phyloP scores from a whole-genome alignment of 1,140 invertebrate species.

The Dendroctonus valens region DNA sequence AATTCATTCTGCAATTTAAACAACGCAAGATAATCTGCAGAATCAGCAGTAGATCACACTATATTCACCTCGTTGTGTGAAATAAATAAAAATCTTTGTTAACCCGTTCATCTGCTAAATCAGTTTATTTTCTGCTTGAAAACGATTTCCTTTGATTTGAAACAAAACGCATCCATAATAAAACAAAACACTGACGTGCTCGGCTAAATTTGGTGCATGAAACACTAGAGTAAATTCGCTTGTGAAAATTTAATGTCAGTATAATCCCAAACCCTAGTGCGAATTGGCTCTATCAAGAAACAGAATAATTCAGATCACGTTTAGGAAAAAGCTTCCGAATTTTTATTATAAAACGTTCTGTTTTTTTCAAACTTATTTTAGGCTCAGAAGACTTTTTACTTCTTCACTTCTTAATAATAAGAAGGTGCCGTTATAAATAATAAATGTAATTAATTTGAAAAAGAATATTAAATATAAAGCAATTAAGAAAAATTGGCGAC shows the following conservation, averaged over 20 bases:
- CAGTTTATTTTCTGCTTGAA: not conserved
- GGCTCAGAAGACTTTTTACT: no score
- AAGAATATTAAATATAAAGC: no score
- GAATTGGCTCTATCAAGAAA: constrained; percentile 27
- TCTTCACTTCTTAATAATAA: no score
- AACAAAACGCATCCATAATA: constrained; percentile 18
- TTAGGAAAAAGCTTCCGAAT: not conserved
- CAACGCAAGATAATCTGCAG: not conserved
- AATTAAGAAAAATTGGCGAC: no score
- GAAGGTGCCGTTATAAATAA: no score
- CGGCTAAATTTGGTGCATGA: constrained; percentile 9
- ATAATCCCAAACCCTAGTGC: constrained; percentile 25
- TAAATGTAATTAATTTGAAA: no score
- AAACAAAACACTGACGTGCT: constrained; percentile 9
- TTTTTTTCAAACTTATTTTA: not conserved
- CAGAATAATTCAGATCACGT: constrained; percentile 24
- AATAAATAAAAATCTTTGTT: no score
- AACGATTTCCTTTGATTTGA: constrained; percentile 19
- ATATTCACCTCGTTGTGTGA: not conserved
- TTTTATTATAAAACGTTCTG: not conserved
- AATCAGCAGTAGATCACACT: not conserved
- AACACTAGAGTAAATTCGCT: constrained; percentile 16
- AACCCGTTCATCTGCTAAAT: no score
- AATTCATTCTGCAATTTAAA: not conserved
- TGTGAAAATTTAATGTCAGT: constrained; percentile 23